Base-by-base conservation (phyloP, 37 sponge, comb jelly and placozoan genomes). In the Geodia barretti region DNA sequence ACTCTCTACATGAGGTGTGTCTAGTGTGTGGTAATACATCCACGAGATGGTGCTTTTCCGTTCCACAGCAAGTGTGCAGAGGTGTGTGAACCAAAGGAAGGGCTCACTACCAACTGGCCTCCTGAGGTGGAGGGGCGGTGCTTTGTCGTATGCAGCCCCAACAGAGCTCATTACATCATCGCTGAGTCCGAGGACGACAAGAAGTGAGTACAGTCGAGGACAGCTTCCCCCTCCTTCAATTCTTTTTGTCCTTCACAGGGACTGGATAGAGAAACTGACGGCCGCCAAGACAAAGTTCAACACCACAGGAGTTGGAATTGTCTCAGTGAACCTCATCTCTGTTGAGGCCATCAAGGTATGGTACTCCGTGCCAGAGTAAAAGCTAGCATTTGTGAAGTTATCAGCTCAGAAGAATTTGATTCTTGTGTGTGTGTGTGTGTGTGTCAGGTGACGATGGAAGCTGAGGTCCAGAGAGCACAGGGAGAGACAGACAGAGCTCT, bases 101-200 rank as follows among this genome's bases (percentile, higher is more conserved):
- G 60, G 63, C n/a, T 38, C 70, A 34, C 75, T 31, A 38, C 74
- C 25, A 60, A 40, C 20, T 87, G 90, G 90, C 90, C 90, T 7
- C 77, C 72, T 3, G 78, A 70, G 0, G 60, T 79, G 20, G 73
- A 28, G 20, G 76, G 79, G 20, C 43, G 81, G 62, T 70, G 77
- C 58, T 84, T 90, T 31, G 75, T 90, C 7, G 43, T 90, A 7
- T 63, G 37, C 60, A 58, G 84, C 4, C 68, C 67, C 1, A 59
- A 79, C 41, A 68, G 75, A 3, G 64, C 63, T 28, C 77, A 42
- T 78, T 90, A 75, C 76, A 17, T 90, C 30, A 63, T 84, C 7
- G 81, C 85, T 29, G 90, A 90, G 41, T 68, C 58, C 23, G 72
- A 69, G 4, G 90, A 90, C 54, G 58, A 74, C 25, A 84, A 70